These are phyloP conservation scores for Oenanthe melanoleuca DNA, from an alignment of 2,113 vertebrate genomes.

Conservation along the genomic window DNA sequence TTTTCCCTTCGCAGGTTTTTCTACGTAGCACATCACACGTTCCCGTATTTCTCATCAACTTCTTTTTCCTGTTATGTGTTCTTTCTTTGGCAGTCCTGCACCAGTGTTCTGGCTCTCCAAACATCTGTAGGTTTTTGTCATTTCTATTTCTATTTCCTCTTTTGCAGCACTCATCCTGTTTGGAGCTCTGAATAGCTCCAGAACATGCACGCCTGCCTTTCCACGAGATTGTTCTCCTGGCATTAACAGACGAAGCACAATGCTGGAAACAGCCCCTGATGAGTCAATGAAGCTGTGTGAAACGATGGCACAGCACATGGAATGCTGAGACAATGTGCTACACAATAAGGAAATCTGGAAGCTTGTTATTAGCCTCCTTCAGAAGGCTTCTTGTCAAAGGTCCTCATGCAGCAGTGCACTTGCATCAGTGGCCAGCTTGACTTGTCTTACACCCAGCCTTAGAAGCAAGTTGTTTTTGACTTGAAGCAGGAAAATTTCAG, in stretches of 20 bases:
- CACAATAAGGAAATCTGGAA: background rate
- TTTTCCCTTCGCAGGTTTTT: background rate
- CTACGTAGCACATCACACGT: background rate
- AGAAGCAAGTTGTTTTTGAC: background rate
- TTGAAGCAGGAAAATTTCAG: background rate
- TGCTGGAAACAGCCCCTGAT: slow-evolving; percentile 3
- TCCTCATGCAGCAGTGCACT: background rate
- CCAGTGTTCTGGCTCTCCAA: background rate
- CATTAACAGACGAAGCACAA: background rate
- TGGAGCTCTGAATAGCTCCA: slow-evolving; percentile 9
- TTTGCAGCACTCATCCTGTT: background rate
- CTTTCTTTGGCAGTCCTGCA: background rate
- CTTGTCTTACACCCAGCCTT: background rate
- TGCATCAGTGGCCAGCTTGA: background rate
- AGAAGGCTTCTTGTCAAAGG: background rate
- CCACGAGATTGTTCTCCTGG: background rate
- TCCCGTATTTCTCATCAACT: background rate
- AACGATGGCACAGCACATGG: background rate
- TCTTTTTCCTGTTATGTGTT: background rate
- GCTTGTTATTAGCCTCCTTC: background rate
- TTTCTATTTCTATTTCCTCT: background rate
- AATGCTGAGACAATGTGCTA: background rate
- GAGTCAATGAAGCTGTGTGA: slow-evolving; percentile 12
- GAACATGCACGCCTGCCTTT: background rate
- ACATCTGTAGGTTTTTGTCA: slow-evolving; percentile 10